Evolutionary conservation across 2,888 invertebrate species (phyloP), one percentile per base, ranked within the genome.

Genomic region (Seira musarum): DNA sequence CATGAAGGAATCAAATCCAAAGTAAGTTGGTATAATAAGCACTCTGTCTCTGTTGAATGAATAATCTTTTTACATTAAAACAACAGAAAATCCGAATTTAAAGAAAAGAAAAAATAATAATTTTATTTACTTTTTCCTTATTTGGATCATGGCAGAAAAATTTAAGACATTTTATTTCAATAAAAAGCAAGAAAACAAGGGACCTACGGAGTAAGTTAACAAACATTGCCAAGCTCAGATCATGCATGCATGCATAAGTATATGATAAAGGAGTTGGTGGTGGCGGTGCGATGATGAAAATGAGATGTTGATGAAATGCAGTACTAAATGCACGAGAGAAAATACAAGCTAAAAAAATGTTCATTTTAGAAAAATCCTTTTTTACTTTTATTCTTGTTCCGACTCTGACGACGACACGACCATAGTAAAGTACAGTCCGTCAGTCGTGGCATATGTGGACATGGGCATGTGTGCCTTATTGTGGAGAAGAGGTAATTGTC

Each of bases 401-500:
- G 57, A 57, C 57, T 40, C 40, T 40, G 13, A n/a, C n/a, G n/a
- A n/a, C n/a, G n/a, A n/a, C n/a, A n/a, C n/a, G n/a, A n/a, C n/a
- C n/a, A n/a, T n/a, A n/a, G n/a, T n/a, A n/a, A n/a, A n/a, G n/a
- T n/a, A n/a, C n/a, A n/a, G n/a, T n/a, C 19, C 53, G 70, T 35
- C 70, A 17, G 66, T 49, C 53, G 70, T 70, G 61, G 70, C 70
- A 70, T 70, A 77, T 77, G 60, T 71, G 70, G 65, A 76, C 66
- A 65, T 77, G 72, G 46, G 46, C 67, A 68, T 66, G 61, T 78
- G 78, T 64, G 53, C 61, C 17, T 74, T 66, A 65, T 74, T 49
- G 25, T 72, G 15, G n/a, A 73, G 35, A 30, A 64, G 57, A 68
- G 64, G 69, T 79, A 79, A 79, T 79, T 79, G 79, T 69, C 79